A percentile compares a stretch with the other conserved stretches of the same genome.
These are phyloP conservation scores for Danio kyathit DNA, from an alignment of 2,797 vertebrate genomes.

Conservation along the genomic window DNA sequence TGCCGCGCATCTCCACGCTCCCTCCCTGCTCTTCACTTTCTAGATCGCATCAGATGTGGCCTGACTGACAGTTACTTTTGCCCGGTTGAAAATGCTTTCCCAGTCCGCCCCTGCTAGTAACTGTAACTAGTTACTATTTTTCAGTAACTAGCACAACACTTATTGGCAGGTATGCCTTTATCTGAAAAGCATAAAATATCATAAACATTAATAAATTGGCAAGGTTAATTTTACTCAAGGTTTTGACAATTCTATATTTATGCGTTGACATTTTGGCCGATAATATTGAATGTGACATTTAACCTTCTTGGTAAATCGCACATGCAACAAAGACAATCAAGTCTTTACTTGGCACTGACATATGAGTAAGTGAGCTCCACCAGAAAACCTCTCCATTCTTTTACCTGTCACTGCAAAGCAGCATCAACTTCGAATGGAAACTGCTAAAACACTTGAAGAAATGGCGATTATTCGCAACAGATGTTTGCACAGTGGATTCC, in stretches of 20 bases:
- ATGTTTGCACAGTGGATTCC: conserved; percentile 32
- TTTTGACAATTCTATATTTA: conserved; percentile 15
- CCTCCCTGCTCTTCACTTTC: too few relatives aligned
- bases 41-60: too few relatives aligned
- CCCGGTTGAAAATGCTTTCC: too few relatives aligned
- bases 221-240: background rate
- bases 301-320: background rate
- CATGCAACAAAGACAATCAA: conserved; percentile 15
- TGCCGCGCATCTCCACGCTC: too few relatives aligned
- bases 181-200: too few relatives aligned
- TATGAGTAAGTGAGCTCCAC: conserved; percentile 4
- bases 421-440: conserved; percentile 47
- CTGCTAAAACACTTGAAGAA: conserved; percentile 17
- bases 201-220: too few relatives aligned
- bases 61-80: too few relatives aligned
- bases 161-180: too few relatives aligned
- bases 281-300: conserved; percentile 30
- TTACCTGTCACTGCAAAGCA: conserved; percentile 57
- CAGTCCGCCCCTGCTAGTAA: too few relatives aligned
- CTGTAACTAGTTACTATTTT: too few relatives aligned
- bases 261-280: background rate
- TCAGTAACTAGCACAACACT: too few relatives aligned
- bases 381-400: conserved; percentile 27
- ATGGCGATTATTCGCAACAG: conserved; percentile 46
- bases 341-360: conserved; percentile 14